A percentile compares a stretch with the other conserved stretches of the same genome.
Conservation (phyloP, 1,140 invertebrate species). For the Anastrepha ludens region DNA sequence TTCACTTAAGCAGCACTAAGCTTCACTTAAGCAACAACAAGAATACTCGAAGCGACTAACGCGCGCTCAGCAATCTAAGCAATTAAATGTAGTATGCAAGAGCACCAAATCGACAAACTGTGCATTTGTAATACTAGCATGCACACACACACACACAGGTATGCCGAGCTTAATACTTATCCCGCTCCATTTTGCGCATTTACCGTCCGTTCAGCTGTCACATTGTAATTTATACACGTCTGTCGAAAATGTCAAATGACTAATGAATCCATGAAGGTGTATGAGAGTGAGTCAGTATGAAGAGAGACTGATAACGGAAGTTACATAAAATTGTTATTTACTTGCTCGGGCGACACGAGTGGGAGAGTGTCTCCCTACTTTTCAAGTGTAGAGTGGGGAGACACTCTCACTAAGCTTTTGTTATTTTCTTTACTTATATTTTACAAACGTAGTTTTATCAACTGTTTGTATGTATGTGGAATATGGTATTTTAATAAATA, state of each 20-base stretch:
- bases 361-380: too few relatives aligned
- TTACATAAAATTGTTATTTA: neutral
- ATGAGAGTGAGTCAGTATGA: too few relatives aligned
- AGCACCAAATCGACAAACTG: neutral
- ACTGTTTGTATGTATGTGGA: too few relatives aligned
- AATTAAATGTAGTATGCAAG: neutral
- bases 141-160: neutral
- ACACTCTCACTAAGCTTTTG: too few relatives aligned
- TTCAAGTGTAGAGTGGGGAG: too few relatives aligned
- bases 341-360: neutral
- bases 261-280: constrained; percentile 18
- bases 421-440: too few relatives aligned
- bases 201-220: neutral
- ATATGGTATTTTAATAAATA: too few relatives aligned
- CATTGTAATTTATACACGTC: constrained; percentile 26
- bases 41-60: too few relatives aligned
- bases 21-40: too few relatives aligned
- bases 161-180: neutral
- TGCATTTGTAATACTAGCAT: too few relatives aligned
- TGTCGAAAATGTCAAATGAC: constrained; percentile 12
- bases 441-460: too few relatives aligned
- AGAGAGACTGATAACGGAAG: neutral
- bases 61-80: neutral
- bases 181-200: constrained; percentile 14
- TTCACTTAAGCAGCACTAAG: too few relatives aligned